phyloP scores from a whole-genome alignment of 2,888 invertebrate species.

The Drosophila formosana region DNA sequence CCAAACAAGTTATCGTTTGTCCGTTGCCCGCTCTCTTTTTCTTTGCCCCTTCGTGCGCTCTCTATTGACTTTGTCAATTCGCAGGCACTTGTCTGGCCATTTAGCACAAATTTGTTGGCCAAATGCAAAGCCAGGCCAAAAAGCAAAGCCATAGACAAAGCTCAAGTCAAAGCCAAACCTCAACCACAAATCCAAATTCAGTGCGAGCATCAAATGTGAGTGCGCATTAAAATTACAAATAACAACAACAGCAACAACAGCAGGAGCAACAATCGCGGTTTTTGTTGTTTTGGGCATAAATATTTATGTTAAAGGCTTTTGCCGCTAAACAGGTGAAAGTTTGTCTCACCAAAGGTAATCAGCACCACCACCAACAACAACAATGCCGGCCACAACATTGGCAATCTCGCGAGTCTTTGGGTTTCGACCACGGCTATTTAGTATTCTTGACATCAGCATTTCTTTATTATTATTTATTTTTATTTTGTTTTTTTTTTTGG shows the following conservation, averaged over 20 bases:
- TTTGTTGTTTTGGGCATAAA: slow-evolving; percentile 70
- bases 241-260: slow-evolving; percentile 20
- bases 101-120: slow-evolving; percentile 56
- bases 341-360: slow-evolving; percentile 57
- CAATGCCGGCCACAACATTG: slow-evolving; percentile 22
- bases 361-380: slow-evolving; percentile 38
- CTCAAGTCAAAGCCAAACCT: slow-evolving; percentile 15
- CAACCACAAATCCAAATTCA: slow-evolving; percentile 39
- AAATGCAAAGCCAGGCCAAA: slow-evolving; percentile 31
- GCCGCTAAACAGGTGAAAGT: slow-evolving; percentile 78
- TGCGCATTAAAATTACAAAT: slow-evolving; percentile 30
- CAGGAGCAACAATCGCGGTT: slow-evolving; percentile 12
- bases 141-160: background rate
- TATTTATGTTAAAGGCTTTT: slow-evolving; percentile 73
- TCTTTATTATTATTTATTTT: background rate
- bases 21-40: background rate
- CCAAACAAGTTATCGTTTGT: slow-evolving; percentile 36
- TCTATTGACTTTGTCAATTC: slow-evolving; percentile 62
- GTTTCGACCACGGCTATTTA: slow-evolving; percentile 49
- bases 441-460: slow-evolving; percentile 62
- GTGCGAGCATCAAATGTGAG: slow-evolving; percentile 9
- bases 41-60: slow-evolving; percentile 6
- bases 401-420: slow-evolving; percentile 17
- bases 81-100: slow-evolving; percentile 64
- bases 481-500: slow-evolving; percentile 1